A percentile compares a stretch with the other conserved stretches of the same genome.
These are phyloP conservation scores for Cololabis saira DNA, from an alignment of 2,113 vertebrate genomes.

Conservation along the genomic window DNA sequence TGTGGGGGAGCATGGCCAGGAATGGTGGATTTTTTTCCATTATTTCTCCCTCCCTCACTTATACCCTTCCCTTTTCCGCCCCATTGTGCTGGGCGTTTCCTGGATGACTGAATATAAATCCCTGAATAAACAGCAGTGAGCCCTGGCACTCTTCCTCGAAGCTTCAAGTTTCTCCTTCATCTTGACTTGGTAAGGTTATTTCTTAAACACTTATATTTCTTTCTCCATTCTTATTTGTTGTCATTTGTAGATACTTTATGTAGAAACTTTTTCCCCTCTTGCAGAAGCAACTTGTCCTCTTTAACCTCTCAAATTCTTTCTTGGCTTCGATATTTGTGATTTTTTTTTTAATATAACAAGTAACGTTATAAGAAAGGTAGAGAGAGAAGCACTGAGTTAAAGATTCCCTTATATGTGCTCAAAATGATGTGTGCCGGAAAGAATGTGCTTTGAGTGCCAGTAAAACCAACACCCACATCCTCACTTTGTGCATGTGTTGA, in stretches of 20 bases:
- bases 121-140: constrained; percentile 19
- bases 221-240: background rate
- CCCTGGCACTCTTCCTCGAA: background rate
- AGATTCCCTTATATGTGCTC: constrained; percentile 7
- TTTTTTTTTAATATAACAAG: background rate
- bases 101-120: constrained; percentile 31
- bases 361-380: background rate
- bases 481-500: constrained; percentile 12
- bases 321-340: background rate
- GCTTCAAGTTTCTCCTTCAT: background rate
- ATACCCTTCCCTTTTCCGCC: constrained; percentile 29
- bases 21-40: background rate
- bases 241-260: constrained; percentile 1
- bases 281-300: too few species aligned
- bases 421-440: constrained; percentile 20
- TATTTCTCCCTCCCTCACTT: constrained; percentile 1
- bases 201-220: background rate
- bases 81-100: constrained; percentile 57
- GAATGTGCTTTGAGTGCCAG: constrained; percentile 61
- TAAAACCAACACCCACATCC: constrained; percentile 59
- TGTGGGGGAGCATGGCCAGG: background rate
- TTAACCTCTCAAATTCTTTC: background rate
- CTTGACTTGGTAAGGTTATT: constrained; percentile 34
- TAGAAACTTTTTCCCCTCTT: background rate
- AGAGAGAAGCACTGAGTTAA: constrained; percentile 11